These are phyloP conservation scores for Actenoides hombroni DNA, from an alignment of 2,113 vertebrate genomes.

Conservation along the genomic window DNA sequence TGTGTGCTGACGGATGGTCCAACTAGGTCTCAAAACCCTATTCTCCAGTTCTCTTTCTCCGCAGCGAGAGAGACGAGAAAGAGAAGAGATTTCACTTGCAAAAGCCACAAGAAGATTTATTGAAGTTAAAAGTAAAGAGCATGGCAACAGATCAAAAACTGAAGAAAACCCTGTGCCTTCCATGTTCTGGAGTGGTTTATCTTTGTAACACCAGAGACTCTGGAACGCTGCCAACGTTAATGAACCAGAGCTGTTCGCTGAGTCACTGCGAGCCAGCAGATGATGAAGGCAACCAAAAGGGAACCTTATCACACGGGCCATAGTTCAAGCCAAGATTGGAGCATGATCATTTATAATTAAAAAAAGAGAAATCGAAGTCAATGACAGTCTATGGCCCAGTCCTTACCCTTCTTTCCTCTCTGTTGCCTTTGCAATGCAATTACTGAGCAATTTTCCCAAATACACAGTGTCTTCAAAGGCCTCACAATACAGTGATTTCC, in stretches of 20 bases:
- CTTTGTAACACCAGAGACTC: slow-evolving; percentile 2
- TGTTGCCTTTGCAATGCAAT: background rate
- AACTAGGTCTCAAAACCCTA: background rate
- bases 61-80: background rate
- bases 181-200: slow-evolving; percentile 5
- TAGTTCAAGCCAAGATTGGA: background rate
- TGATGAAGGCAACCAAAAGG: background rate
- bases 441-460: background rate
- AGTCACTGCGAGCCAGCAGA: slow-evolving; percentile 35
- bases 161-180: background rate
- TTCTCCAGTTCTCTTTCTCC: background rate
- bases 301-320: background rate
- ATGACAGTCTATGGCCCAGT: background rate
- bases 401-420: background rate
- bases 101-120: background rate
- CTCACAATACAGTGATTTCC: background rate
- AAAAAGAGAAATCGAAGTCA: background rate
- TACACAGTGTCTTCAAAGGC: background rate
- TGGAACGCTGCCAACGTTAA: slow-evolving; percentile 26
- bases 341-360: background rate
- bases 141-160: background rate
- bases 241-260: slow-evolving; percentile 54
- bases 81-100: background rate
- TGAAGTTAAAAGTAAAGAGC: background rate
- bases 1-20: background rate